Evolutionary conservation across 2,888 invertebrate genomes (phyloP).

Genomic region (Teleogryllus oceanicus): DNA sequence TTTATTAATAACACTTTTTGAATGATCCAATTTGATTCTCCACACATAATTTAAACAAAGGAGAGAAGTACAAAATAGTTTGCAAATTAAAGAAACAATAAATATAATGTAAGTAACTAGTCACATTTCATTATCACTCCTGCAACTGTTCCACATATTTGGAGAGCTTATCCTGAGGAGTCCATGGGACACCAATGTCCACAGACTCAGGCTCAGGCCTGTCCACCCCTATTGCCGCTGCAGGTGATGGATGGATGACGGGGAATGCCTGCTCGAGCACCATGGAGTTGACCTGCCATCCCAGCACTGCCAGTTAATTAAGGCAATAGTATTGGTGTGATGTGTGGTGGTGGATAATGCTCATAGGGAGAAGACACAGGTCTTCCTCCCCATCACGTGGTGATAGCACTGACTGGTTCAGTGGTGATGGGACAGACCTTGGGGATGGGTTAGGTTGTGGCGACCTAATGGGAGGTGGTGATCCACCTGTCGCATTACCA

Average conservation of each 20-base stretch:
- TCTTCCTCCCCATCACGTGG: constrained; percentile 40
- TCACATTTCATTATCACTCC: constrained; percentile 43
- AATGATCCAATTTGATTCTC: not conserved
- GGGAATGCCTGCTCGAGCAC: constrained; percentile 40
- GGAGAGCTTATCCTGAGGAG: constrained; percentile 90
- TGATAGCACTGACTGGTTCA: constrained; percentile 57
- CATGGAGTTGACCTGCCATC: constrained; percentile 31
- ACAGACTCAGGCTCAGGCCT: constrained; percentile 50
- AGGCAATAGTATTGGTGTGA: constrained; percentile 54
- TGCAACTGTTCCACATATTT: constrained; percentile 95
- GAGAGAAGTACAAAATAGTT: constrained; percentile 20
- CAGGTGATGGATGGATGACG: constrained; percentile 47
- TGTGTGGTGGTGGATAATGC: constrained; percentile 47
- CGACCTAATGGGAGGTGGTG: constrained; percentile 75
- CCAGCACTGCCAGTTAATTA: constrained; percentile 43
- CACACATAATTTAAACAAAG: constrained; percentile 20
- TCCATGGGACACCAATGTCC: constrained; percentile 71
- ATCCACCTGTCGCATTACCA: constrained; percentile 72
- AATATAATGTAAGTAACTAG: constrained; percentile 33
- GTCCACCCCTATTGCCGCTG: constrained; percentile 50
- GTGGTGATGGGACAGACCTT: constrained; percentile 60
- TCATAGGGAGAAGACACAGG: constrained; percentile 47
- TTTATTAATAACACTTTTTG: constrained; percentile 19
- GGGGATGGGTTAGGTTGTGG: constrained; percentile 77
- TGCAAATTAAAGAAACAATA: constrained; percentile 22